Base-by-base conservation (phyloP, 92 coral and sea anemone genomes). In the Virgularia gustaviana region DNA sequence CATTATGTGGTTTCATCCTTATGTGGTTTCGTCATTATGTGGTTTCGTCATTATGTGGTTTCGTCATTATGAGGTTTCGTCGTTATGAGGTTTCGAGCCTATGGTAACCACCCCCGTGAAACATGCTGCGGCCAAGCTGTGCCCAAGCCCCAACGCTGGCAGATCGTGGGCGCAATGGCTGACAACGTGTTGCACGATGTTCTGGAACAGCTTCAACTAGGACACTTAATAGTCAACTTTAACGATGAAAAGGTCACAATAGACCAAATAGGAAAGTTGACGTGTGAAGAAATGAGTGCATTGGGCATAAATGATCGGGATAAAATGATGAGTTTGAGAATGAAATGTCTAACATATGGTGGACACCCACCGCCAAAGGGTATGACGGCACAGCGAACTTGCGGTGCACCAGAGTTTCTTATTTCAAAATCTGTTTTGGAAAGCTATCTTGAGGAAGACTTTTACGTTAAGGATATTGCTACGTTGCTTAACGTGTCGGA, bases 171-270 rank as follows among this genome's bases (percentile, higher is more conserved):
- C 20, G 81, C 15, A 65, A 27, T 74, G 57, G 57, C 61, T 19
- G 67, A 63, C 35, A 65, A 57, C 27, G 16, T 33, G 33, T 70
- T 77, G 76, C 34, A 64, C 57, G 39, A 63, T 73, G 68, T 60
- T 55, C 65, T 79, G 66, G 28, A 79, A 43, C 59, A 80, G 51
- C 63, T 64, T 65, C 47, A 80, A 36, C 79, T 80, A 58, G 80
- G 70, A 44, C 67, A 63, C 53, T 68, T 80, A 49, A 54, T 52
- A 39, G 85, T 72, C 75, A 72, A 71, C 60, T 80, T 80, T 36
- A 72, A 73, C 45, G 63, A 60, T 55, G 79, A 73, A 73, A 80
- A 72, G 47, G 59, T 63, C 73, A 75, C 59, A 58, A 63, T 57
- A 61, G 67, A 73, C 71, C 76, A 67, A 71, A 53, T 71, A 41